Percentiles rank a stretch among this genome's conserved stretches.
phyloP scores from a whole-genome alignment of 2,797 vertebrate species.

The Picus viridis region DNA sequence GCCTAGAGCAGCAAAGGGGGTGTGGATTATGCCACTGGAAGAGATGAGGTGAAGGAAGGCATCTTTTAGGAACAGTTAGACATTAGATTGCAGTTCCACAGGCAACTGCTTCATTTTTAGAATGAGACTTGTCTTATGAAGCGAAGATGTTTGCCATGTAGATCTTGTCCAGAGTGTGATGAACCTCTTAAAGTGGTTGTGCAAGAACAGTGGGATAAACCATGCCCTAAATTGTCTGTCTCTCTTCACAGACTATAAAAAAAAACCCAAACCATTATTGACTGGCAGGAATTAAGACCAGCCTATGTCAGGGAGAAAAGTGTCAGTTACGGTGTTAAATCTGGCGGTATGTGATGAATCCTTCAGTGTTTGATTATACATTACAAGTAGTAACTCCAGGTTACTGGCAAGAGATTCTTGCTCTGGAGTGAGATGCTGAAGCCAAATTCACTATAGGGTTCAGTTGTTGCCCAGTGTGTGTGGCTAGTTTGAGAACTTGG shows the following conservation, averaged over 20 bases:
- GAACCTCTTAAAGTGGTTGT: background rate
- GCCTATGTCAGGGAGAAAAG: background rate
- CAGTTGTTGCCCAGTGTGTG: background rate
- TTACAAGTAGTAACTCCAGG: background rate
- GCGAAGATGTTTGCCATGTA: background rate
- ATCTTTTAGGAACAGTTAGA: background rate
- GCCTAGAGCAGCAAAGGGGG: background rate
- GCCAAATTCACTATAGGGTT: background rate
- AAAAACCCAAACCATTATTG: background rate
- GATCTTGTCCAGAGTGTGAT: background rate
- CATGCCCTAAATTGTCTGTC: background rate
- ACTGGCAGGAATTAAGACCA: background rate
- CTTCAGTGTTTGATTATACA: background rate
- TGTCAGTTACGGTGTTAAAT: background rate
- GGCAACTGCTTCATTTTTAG: background rate
- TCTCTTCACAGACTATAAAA: background rate
- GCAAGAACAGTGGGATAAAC: background rate
- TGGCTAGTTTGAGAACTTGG: background rate
- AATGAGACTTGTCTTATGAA: background rate
- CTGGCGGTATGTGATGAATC: background rate
- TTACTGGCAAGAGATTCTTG: slow-evolving; percentile 12
- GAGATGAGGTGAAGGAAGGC: background rate
- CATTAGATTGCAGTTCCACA: background rate
- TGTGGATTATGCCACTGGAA: background rate
- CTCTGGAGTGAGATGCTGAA: background rate